These are phyloP conservation scores for Meda fulgida DNA, from an alignment of 2,797 vertebrate genomes.

Conservation along the genomic window DNA sequence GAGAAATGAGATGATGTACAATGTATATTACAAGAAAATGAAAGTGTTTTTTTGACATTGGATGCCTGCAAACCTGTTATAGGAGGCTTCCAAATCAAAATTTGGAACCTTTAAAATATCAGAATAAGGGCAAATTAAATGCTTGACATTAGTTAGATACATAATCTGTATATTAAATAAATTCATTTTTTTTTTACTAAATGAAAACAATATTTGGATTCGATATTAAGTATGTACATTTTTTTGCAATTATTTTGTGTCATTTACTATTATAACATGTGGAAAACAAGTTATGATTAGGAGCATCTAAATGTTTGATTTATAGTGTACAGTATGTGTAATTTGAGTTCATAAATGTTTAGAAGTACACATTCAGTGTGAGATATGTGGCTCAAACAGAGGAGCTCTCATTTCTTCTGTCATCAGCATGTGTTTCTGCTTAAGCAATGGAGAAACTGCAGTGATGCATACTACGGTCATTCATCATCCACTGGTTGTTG, in stretches of 20 bases:
- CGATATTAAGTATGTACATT: not conserved
- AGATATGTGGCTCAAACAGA: not conserved
- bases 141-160: too few relatives aligned
- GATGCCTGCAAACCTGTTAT: too few relatives aligned
- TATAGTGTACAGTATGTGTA: not conserved
- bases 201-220: too few relatives aligned
- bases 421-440: slow-evolving; percentile 62
- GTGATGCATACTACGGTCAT: slow-evolving; percentile 50
- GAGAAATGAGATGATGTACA: too few relatives aligned
- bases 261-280: not conserved
- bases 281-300: not conserved
- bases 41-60: too few relatives aligned
- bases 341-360: not conserved
- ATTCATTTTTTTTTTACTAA: too few relatives aligned
- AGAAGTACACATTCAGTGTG: not conserved
- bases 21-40: too few relatives aligned
- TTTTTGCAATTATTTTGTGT: not conserved
- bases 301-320: not conserved
- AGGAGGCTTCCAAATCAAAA: too few relatives aligned
- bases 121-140: too few relatives aligned
- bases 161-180: too few relatives aligned
- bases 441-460: slow-evolving; percentile 60
- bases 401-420: slow-evolving; percentile 53
- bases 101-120: too few relatives aligned
- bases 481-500: slow-evolving; percentile 58